Evolutionary conservation across 2,888 invertebrate species (phyloP), one percentile per base, ranked within the genome.

Genomic region (Caradrina clavipalpis): DNA sequence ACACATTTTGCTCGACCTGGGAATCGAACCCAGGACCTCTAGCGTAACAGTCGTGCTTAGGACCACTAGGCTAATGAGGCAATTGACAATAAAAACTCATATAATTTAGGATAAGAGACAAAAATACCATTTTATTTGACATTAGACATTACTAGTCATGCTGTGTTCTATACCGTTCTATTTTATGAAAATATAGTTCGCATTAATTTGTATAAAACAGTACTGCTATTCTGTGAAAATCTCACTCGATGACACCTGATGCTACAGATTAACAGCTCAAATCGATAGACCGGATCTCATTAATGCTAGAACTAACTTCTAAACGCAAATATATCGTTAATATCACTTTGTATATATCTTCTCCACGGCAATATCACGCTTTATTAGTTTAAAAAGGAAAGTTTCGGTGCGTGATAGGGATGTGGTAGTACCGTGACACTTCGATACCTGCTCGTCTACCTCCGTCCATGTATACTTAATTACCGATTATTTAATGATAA

Each of bases 321-420:
- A 64, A 58, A 35, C 22, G 11, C 26, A n/a, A 21, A 54, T 62
- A 11, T 57, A 26, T 26, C 26, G 26, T 26, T 26, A 26, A 26
- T 26, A 26, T 26, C 26, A 26, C 26, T 26, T n/a, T n/a, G n/a
- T n/a, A 63, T 60, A 26, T 35, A 61, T 35, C 22, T 19, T 59
- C 19, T 51, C 7, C 31, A 55, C 54, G 50, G 2, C 26, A 39
- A 19, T 60, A 53, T 53, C 71, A 55, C 47, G 47, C 62, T 59
- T 69, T 60, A 58, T 60, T 63, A 57, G 42, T 60, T 39, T 35
- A n/a, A 61, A 64, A 61, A 63, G 2, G 42, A 57, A 62, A 53
- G 11, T 19, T 50, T 60, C 1, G 13, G 47, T 57, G 73, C 82
- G 82, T 78, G 78, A 63, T 72, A 66, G 50, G 10, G 26, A 51